Conservation (phyloP, 1,140 invertebrate species). For the Euura lappo region DNA sequence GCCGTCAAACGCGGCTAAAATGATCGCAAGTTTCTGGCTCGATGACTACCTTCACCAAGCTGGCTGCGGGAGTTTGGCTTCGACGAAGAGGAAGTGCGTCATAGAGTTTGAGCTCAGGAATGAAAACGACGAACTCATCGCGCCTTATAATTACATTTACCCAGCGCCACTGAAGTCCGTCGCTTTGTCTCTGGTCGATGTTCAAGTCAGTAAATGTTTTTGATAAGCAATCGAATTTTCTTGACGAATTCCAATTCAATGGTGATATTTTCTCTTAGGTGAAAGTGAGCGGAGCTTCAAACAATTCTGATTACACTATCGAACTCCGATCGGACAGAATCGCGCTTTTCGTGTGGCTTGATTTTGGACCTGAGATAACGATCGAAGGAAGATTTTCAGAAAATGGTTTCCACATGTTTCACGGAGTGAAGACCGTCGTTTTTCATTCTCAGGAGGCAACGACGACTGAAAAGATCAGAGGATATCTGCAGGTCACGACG, state of each 20-base stretch:
- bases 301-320: slow-evolving; percentile 41
- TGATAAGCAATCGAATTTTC: not conserved
- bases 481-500: slow-evolving; percentile 37
- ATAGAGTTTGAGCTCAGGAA: slow-evolving; percentile 41
- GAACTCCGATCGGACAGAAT: slow-evolving; percentile 57
- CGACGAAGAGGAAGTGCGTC: slow-evolving; percentile 45
- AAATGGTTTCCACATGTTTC: slow-evolving; percentile 67
- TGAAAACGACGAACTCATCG: slow-evolving; percentile 32
- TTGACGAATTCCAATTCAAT: no score
- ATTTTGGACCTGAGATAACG: slow-evolving; percentile 43
- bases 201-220: slow-evolving; percentile 33
- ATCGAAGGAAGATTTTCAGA: slow-evolving; percentile 66
- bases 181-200: slow-evolving; percentile 32
- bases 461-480: slow-evolving; percentile 26
- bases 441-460: slow-evolving; percentile 35
- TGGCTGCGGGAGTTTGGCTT: slow-evolving; percentile 34
- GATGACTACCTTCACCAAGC: slow-evolving; percentile 31
- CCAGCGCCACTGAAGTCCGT: slow-evolving; percentile 37
- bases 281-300: slow-evolving; percentile 15
- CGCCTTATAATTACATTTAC: slow-evolving; percentile 57
- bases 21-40: slow-evolving; percentile 40
- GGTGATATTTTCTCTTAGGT: no score
- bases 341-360: slow-evolving; percentile 72
- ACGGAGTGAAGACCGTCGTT: slow-evolving; percentile 31
- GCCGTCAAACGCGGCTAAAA: slow-evolving; percentile 36